A percentile compares a stretch with the other conserved stretches of the same genome.
Evolutionary conservation across 92 coral and sea anemone species (phyloP).

Genomic region (Chrysogorgia sp.): DNA sequence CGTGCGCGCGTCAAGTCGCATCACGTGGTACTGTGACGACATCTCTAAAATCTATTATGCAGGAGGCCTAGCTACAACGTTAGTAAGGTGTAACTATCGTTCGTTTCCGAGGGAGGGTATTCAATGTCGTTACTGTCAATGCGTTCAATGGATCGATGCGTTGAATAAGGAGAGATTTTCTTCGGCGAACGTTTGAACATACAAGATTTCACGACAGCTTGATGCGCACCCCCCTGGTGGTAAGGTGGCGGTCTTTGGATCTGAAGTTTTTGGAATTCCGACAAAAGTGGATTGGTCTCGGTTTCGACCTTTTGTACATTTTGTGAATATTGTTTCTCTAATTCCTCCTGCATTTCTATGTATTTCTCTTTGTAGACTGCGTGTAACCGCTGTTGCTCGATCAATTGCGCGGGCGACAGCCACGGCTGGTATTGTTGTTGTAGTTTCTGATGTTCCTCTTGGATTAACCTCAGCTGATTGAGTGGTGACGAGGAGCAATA

Average conservation of each 20-base stretch:
- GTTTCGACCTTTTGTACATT: conserved; percentile 30
- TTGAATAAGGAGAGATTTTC: conserved; percentile 45
- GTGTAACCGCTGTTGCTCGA: conserved; percentile 88
- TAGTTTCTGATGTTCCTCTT: conserved; percentile 88
- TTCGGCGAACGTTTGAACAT: conserved; percentile 30
- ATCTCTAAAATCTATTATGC: not conserved
- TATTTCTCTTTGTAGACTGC: conserved; percentile 90
- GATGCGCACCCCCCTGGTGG: conserved; percentile 6
- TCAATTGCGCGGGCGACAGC: conserved; percentile 86
- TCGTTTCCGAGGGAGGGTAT: conserved; percentile 46
- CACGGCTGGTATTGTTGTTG: conserved; percentile 96
- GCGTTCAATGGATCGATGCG: conserved; percentile 40
- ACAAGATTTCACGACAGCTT: conserved; percentile 25
- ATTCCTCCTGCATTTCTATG: conserved; percentile 95
- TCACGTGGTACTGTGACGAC: not conserved
- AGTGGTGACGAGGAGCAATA: conserved; percentile 67
- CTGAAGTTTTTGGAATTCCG: conserved; percentile 37
- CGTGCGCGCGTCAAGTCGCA: not conserved
- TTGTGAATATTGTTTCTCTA: conserved; percentile 73
- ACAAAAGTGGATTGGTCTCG: conserved; percentile 38
- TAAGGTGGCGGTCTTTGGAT: conserved; percentile 28
- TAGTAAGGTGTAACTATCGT: conserved; percentile 31
- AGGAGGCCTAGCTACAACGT: conserved; percentile 4
- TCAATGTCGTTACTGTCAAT: conserved; percentile 46
- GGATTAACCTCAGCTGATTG: conserved; percentile 77